Conservation (phyloP, 2,888 invertebrate species). For the Tipula vernalis region DNA sequence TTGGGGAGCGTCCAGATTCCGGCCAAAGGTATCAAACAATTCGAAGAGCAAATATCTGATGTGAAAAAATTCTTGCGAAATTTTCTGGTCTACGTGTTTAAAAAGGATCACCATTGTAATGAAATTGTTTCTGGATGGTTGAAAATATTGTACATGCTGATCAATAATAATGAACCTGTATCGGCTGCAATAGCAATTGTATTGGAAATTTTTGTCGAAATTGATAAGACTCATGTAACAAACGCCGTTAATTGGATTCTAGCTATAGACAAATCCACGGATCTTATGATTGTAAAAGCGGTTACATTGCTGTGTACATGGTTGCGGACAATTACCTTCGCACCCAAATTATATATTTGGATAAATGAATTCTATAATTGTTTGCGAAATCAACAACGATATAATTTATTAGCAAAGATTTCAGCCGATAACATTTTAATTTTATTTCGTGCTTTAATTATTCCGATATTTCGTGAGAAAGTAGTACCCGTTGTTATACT, state of each 20-base stretch:
- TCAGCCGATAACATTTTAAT: conserved; percentile 46
- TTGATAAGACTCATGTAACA: conserved; percentile 25
- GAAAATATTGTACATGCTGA: conserved; percentile 26
- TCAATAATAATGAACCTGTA: conserved; percentile 21
- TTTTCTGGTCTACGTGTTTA: not conserved
- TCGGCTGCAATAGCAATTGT: conserved; percentile 31
- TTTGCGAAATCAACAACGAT: conserved; percentile 39
- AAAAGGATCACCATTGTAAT: not conserved
- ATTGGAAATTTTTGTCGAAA: conserved; percentile 24
- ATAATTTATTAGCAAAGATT: conserved; percentile 45
- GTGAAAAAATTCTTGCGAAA: not conserved
- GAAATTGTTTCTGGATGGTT: conserved; percentile 21
- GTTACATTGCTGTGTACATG: conserved; percentile 54
- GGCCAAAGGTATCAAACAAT: not conserved
- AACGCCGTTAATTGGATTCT: conserved; percentile 27
- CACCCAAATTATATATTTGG: conserved; percentile 51
- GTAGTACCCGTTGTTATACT: conserved; percentile 50
- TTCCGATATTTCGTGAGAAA: conserved; percentile 42
- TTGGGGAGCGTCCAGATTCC: conserved; percentile 24
- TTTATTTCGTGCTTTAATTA: conserved; percentile 42
- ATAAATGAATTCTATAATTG: conserved; percentile 37
- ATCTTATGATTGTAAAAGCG: conserved; percentile 46
- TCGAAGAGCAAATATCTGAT: conserved; percentile 17
- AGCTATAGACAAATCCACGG: conserved; percentile 32
- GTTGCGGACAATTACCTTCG: conserved; percentile 49